Percentiles rank a stretch among this genome's conserved stretches.
phyloP scores from a whole-genome alignment of 2,113 vertebrate species.

The Amblyornis subalaris region DNA sequence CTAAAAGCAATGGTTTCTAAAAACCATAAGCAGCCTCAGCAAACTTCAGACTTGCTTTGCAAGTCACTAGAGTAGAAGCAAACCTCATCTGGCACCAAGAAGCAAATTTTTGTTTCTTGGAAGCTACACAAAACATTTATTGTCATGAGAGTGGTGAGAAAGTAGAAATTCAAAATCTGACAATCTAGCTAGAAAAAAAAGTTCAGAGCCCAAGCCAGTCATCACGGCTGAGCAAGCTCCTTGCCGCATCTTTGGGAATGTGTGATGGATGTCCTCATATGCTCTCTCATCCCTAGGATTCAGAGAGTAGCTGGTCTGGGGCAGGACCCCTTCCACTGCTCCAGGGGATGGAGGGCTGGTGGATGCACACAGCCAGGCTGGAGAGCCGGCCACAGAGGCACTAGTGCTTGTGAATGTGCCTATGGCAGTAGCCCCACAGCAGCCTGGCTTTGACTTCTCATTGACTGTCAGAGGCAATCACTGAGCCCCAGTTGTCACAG shows the following conservation, averaged over 20 bases:
- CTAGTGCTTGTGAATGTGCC: not conserved
- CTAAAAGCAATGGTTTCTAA: not conserved
- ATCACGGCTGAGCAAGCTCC: not conserved
- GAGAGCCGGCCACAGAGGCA: accelerated
- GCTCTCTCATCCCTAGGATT: not conserved
- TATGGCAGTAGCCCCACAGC: not conserved
- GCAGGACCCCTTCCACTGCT: not conserved
- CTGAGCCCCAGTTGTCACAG: not conserved
- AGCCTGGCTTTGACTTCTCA: not conserved
- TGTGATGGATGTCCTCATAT: not conserved
- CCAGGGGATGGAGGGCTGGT: not conserved
- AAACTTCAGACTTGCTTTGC: not conserved
- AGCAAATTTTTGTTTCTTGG: not conserved
- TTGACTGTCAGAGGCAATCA: not conserved
- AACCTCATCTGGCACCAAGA: not conserved
- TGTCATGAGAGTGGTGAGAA: not conserved
- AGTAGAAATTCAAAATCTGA: not conserved
- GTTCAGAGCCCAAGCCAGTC: not conserved
- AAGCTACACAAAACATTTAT: not conserved
- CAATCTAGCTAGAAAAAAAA: not conserved
- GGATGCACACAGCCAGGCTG: not conserved
- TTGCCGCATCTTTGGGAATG: not conserved
- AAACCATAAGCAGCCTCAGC: not conserved
- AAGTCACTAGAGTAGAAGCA: not conserved
- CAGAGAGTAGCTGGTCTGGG: not conserved